Evolutionary conservation across 2,888 invertebrate species (phyloP), one percentile per base, ranked within the genome.

Genomic region (Herminia tarsipennalis): DNA sequence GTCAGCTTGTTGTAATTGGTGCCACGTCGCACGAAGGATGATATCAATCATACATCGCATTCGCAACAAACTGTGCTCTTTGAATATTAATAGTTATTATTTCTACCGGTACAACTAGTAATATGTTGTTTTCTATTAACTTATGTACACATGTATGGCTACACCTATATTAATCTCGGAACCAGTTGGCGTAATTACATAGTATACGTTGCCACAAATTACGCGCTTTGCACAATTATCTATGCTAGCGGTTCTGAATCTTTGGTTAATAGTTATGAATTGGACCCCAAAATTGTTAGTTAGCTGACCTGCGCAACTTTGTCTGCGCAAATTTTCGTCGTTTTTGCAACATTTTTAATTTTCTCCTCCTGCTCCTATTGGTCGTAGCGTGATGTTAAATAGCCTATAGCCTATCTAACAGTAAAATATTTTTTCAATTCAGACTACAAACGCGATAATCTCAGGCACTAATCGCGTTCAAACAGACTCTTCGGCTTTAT

Each of bases 31-130:
- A 50, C 61, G 52, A 64, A 77, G 79, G 80, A 82, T 76, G 77
- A 70, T 70, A 81, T 81, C 81, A 76, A 78, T 81, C 81, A 81
- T 64, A 66, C 69, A 75, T 70, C 56, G 67, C 64, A 57, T n/a
- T n/a, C n/a, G n/a, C n/a, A n/a, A n/a, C n/a, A n/a, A n/a, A 47
- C 35, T 58, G 68, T 66, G 56, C 53, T 60, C 54, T 57, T 56
- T 66, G 72, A 73, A 79, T 79, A 78, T 73, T 70, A 45, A 45
- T 28, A 20, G 28, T 17, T 38, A n/a, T 33, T 36, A 36, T 32
- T 29, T 12, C 14, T 39, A 36, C 25, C n/a, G 12, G 16, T 27
- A 32, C n/a, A 10, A 32, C 30, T 34, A 27, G 30, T 25, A 37
- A 18, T 9, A 22, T 8, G 24, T 37, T 27, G 32, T 38, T 40